Base-by-base conservation (phyloP, 2,888 invertebrate species). In the Tetranychus truncatus region DNA sequence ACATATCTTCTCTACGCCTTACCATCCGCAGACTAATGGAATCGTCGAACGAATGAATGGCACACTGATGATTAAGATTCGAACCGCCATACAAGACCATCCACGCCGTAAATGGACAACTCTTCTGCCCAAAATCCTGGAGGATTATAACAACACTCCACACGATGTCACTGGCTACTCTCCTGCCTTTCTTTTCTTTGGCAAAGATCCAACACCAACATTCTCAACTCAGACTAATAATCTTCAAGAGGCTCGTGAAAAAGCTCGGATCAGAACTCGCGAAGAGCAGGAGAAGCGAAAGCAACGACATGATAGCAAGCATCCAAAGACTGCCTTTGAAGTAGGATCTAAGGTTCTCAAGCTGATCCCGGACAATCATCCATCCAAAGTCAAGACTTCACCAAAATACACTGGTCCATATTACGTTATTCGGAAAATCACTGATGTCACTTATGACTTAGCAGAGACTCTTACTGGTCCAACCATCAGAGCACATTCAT, bases 21-120 rank as follows among this genome's bases (percentile, higher is more conserved):
- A 72, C 71, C 75, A 75, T 75, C 75, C 75, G 8, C 71, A 74
- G 15, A 74, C 74, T 15, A 74, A 74, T 45, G 74, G 74, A 8
- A 45, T 73, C 15, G 46, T 45, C 18, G 73, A 73, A 34, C 20
- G 34, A 73, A 7, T 73, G 9, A 73, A 73, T 34, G 73, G 65
- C 20, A 73, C 46, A 9, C 7, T 73, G 9, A 73, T 73, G 1
- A 24, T 8, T 3, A 67, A 55, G 44, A 18, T 75, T 1, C 9
- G 69, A 1, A 1, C 66, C 1, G 73, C 8, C 7, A 4, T 46
- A 1, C 55, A 8, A 6, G 66, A 34, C n/a, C 11, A 73, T 7
- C 75, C 75, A 9, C 24, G 18, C 21, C 73, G 66, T 8, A 66
- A 34, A 69, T 75, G 75, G 75, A 66, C 66, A 6, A 45, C 73